Percentiles rank a stretch among this genome's conserved stretches.
phyloP scores from a whole-genome alignment of 2,113 vertebrate species.

The Amblyopsis rosae region DNA sequence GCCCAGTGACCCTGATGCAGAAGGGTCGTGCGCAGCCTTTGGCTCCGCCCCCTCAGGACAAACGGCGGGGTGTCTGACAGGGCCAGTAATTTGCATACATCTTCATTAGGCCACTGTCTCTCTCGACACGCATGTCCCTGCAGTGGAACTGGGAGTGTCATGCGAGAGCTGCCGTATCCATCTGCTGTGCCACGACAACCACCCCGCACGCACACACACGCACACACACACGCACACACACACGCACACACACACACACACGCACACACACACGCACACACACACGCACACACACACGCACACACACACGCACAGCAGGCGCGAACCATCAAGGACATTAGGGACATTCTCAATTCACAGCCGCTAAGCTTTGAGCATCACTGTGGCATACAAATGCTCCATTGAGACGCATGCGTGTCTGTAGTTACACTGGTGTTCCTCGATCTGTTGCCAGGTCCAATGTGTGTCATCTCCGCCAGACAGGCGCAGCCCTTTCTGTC shows the following conservation, averaged over 20 bases:
- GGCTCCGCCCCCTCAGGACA: conserved; percentile 35
- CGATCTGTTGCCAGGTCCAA: conserved; percentile 46
- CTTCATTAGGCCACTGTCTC: conserved; percentile 48
- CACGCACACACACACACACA: no score
- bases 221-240: background rate
- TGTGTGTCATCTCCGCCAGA: conserved; percentile 66
- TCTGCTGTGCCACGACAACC: background rate
- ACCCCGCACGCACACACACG: background rate
- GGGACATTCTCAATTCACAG: no score
- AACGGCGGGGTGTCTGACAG: conserved; percentile 26
- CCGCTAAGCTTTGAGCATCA: no score
- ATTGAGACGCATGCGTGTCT: no score
- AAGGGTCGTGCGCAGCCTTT: conserved; percentile 32
- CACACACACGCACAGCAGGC: no score
- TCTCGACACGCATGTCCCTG: conserved; percentile 29
- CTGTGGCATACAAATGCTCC: no score
- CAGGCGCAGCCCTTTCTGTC: background rate
- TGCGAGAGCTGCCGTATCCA: conserved; percentile 12
- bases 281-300: background rate
- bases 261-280: background rate
- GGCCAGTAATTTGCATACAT: conserved; percentile 47
- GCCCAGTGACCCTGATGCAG: conserved; percentile 32
- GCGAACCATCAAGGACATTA: no score
- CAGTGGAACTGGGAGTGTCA: conserved; percentile 27
- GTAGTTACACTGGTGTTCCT: background rate